Base-by-base conservation (phyloP, 1,140 invertebrate genomes). In the Aphidius gifuensis region DNA sequence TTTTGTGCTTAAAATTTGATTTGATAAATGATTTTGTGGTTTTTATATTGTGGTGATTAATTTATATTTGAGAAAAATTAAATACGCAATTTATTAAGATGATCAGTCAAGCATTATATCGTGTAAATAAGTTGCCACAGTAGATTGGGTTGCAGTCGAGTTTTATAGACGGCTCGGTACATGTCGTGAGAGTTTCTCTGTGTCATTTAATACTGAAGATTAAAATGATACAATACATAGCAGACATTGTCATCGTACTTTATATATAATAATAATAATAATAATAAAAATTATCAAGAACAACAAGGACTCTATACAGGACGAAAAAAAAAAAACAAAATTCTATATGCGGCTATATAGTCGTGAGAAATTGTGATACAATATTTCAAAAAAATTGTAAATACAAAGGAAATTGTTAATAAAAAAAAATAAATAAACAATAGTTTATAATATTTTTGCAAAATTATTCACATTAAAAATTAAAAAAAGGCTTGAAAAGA, bases 281-380 rank as follows among this genome's bases (percentile, higher is more conserved):
- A n/a, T n/a, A 43, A 46, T 32, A 47, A 46, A 47, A 54, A 49
- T 40, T 53, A 64, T 59, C 62, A 48, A 64, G 61, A 39, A 11
- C 16, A 43, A 59, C 69, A 76, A 71, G 77, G 71, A 74, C 69
- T 78, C 75, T 69, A 69, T 69, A 69, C 71, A 78, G 78, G 75
- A 77, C 74, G 60, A 76, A 68, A 74, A 71, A 76, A 76, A 77
- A 59, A 76, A 16, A 16, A 68, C 73, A 71, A 76, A 76, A 77
- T 64, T 68, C 73, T 74, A 70, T 70, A 77, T 71, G 16, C 16
- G 69, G 69, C 77, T 73, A 69, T 73, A 69, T 67, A 66, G 68
- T 61, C 78, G 74, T 76, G 77, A 77, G 77, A 79, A 74, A 65
- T 68, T 73, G 70, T 74, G 70, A 78, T 74, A 69, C 65, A 70